Evolutionary conservation across 2,113 vertebrate species (phyloP).

Genomic region (Podilymbus podiceps): DNA sequence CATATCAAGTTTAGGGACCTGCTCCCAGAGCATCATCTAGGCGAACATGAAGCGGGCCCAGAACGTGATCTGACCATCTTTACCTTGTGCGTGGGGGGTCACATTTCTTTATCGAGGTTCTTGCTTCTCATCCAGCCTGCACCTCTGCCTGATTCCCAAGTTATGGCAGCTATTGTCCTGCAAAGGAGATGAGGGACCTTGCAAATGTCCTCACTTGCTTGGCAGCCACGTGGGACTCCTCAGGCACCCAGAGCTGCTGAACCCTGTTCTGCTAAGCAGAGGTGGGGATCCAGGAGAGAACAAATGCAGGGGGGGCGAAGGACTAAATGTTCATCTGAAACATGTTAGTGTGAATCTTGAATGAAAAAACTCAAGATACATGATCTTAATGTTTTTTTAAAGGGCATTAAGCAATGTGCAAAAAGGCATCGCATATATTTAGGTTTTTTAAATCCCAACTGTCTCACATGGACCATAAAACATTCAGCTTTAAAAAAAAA

Average conservation of each 20-base stretch:
- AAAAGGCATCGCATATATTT: background rate
- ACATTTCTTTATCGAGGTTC: background rate
- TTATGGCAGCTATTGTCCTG: background rate
- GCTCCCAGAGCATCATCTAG: background rate
- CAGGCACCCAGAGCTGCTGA: background rate
- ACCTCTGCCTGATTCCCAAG: background rate
- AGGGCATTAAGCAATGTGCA: background rate
- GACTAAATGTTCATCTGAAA: background rate
- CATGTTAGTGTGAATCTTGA: background rate
- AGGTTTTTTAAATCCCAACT: background rate
- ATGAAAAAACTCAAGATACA: background rate
- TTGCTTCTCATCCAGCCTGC: background rate
- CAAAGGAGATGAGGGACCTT: background rate
- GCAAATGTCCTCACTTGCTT: background rate
- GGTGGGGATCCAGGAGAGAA: background rate
- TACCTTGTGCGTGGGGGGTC: background rate
- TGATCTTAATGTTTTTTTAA: background rate
- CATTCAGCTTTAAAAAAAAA: background rate
- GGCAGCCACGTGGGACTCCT: background rate
- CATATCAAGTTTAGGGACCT: background rate
- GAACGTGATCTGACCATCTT: background rate
- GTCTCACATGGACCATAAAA: background rate
- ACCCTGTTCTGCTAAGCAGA: background rate
- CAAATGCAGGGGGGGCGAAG: background rate
- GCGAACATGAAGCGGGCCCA: background rate